Base-by-base conservation (phyloP, 2,888 invertebrate species). In the Conus canariensis region DNA sequence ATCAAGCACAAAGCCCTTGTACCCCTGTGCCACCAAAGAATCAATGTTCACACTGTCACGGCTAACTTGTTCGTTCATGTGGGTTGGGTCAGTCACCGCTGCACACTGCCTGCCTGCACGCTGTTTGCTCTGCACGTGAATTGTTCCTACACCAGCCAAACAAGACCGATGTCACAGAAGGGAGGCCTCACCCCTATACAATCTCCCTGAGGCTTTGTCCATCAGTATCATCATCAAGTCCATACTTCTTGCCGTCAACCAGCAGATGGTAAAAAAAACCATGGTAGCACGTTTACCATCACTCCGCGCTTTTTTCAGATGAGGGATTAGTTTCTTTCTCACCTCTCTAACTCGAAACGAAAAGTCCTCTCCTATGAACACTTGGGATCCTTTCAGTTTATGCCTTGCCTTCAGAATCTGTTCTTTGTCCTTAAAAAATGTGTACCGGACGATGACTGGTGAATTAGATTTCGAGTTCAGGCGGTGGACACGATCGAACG, bases 361-460 rank as follows among this genome's bases (percentile, higher is more conserved):
- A 59, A 56, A 83, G 19, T 56, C 83, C 59, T 83, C 83, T 4
- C 83, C 83, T 22, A 83, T 56, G 59, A 83, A 83, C 8, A 83
- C 19, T 12, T 58, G 19, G 9, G 22, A 16, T 6, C 83, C 56
- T 30, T 30, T 30, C 77, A 83, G 22, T 58, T 83, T 83, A 5
- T 12, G 7, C 22, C n/a, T 58, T 6, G 83, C 64, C 60, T 60
- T 25, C 7, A 85, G 85, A 9, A 85, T 60, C n/a, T 22, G 10
- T 25, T 58, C n/a, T 25, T 14, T 85, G 60, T 85, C 60, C 60
- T 85, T 85, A 60, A 25, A 85, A 19, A 85, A 85, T 6, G 85
- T 64, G n/a, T 60, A 85, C 25, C 60, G 25, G 4, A 12, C 30
- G 12, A 85, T 56, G 25, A 85, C 64, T 7, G 85, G 85, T 10